Evolutionary conservation across 2,888 invertebrate genomes (phyloP).

Genomic region (Thyatira batis): DNA sequence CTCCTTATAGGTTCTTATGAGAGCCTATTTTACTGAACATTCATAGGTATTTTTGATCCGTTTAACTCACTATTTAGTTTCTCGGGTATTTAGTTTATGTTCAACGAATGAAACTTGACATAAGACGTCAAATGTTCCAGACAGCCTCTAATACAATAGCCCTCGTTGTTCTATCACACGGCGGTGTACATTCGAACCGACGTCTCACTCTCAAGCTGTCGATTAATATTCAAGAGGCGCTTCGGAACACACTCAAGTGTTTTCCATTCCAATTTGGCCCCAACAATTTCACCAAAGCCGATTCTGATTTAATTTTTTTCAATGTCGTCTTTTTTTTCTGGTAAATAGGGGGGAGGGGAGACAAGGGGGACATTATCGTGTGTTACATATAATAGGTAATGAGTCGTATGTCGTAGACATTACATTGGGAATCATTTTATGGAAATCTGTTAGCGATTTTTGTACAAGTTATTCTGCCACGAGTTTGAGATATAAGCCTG

Average conservation of each 20-base stretch:
- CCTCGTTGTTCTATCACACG: neutral
- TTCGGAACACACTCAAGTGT: constrained; percentile 1
- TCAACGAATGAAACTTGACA: too few species aligned
- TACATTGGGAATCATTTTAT: neutral
- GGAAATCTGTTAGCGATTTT: neutral
- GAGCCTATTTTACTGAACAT: too few species aligned
- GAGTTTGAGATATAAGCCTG: neutral
- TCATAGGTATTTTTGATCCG: too few species aligned
- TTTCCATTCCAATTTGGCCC: constrained; percentile 1
- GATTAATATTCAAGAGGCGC: constrained; percentile 3
- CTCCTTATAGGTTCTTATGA: too few species aligned
- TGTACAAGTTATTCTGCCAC: neutral
- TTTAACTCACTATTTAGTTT: too few species aligned
- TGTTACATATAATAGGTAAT: neutral
- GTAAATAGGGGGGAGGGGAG: neutral
- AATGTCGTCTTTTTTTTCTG: neutral
- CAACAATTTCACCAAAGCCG: neutral
- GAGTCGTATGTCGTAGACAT: neutral
- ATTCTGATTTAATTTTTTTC: neutral
- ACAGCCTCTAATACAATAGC: neutral
- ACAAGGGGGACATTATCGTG: neutral
- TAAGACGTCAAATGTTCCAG: neutral
- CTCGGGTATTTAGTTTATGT: too few species aligned
- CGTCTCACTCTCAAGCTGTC: neutral
- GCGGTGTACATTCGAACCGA: neutral